Evolutionary conservation across 2,888 invertebrate species (phyloP), one percentile per base, ranked within the genome.

Genomic region (Hirtodrosophila histrioides): DNA sequence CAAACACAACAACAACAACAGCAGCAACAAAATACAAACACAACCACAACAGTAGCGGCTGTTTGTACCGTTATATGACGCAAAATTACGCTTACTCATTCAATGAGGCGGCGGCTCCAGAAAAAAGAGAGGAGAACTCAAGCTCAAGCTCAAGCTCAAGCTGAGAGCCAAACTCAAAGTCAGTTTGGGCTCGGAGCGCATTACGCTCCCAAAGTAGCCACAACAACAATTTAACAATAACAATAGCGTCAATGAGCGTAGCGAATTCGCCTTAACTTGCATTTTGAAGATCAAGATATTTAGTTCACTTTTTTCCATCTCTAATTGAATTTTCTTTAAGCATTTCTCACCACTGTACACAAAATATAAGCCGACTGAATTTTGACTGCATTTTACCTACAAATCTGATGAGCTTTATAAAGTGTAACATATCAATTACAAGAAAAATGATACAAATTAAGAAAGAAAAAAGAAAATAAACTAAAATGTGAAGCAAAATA

Each of bases 1-100:
- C 67, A 73, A 65, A 49, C 33, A 60, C 46, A 54, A n/a, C 43
- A 17, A 43, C 11, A 56, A 24, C 40, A 24, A 39, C 8, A 24
- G 9, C 29, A 24, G 63, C 33, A 29, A 35, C 56, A 49, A 43
- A 55, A 64, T 36, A 57, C 66, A 50, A 66, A 23, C 48, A 45
- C 33, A 66, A 37, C 79, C 71, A 78, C 79, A 81, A 76, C 80
- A 83, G 74, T 76, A 88, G 84, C 86, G 69, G 80, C 83, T 71
- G 77, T 57, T 76, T 75, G 55, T 80, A 77, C 89, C 85, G 88
- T 89, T 89, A 89, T 73, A 75, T 89, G 89, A 86, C 88, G 88
- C 81, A 81, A 83, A 89, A 82, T 84, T 86, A 75, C 75, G 88
- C 86, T 88, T 83, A 86, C 86, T 88, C 90, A 89, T 88, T 87